Evolutionary conservation across 2,888 invertebrate genomes (phyloP), one percentile per base, ranked within the genome.

Genomic region (Cremastobaeus sp.): DNA sequence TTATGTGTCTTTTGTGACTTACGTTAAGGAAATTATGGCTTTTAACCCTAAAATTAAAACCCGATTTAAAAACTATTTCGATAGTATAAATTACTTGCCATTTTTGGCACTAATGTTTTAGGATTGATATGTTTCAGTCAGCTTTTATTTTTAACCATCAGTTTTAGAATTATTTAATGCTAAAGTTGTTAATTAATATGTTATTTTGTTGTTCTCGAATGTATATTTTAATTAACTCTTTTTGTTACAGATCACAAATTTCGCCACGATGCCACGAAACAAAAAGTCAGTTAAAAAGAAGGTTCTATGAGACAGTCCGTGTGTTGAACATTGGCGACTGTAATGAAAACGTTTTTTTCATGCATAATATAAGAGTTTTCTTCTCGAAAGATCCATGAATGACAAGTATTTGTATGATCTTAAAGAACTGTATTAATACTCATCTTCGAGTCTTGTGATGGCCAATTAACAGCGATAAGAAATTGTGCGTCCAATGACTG

Each of bases 281-380:
- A 93, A 93, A 90, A 93, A 93, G 88, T 88, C 92, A 74, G 91
- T 89, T 86, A 93, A 93, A 90, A 92, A 93, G 90, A 93, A 93
- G 76, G 80, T 85, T 39, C 82, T 85, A 84, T 87, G 87, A 87
- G 82, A 83, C 59, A 77, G n/a, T n/a, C n/a, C n/a, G n/a, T n/a
- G n/a, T n/a, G n/a, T n/a, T n/a, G n/a, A n/a, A n/a, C n/a, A n/a
- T n/a, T n/a, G n/a, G n/a, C n/a, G n/a, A n/a, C n/a, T n/a, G n/a
- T n/a, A n/a, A n/a, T n/a, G n/a, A n/a, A n/a, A n/a, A n/a, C n/a
- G n/a, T n/a, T n/a, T n/a, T n/a, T n/a, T n/a, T n/a, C n/a, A n/a
- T 8, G 25, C 25, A 25, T 8, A 25, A 25, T 25, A n/a, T n/a
- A n/a, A n/a, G n/a, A n/a, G n/a, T n/a, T n/a, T n/a, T n/a, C n/a